Evolutionary conservation across 2,888 invertebrate species (phyloP).

Genomic region (Drosophila mettleri): DNA sequence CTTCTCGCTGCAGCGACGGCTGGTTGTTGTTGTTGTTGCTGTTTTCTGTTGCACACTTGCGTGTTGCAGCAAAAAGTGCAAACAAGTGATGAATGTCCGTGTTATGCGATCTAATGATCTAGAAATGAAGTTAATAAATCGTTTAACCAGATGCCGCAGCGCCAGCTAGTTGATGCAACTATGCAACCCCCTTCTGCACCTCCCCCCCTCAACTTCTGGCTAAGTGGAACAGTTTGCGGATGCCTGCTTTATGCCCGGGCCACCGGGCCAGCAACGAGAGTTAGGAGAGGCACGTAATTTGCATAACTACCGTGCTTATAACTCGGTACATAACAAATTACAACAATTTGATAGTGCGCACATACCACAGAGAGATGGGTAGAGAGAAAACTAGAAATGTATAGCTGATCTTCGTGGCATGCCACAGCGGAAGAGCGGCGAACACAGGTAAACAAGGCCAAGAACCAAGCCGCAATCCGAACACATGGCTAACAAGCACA

Average conservation of each 20-base stretch:
- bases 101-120: constrained; percentile 85
- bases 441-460: constrained; percentile 47
- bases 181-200: background rate
- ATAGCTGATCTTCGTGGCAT: constrained; percentile 30
- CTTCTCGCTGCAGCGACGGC: constrained; percentile 10
- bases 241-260: constrained; percentile 40
- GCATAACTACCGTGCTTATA: constrained; percentile 73
- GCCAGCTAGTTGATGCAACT: constrained; percentile 33
- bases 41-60: constrained; percentile 36
- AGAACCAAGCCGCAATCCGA: constrained; percentile 34
- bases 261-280: constrained; percentile 18
- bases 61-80: constrained; percentile 50
- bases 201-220: background rate
- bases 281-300: constrained; percentile 53
- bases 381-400: constrained; percentile 43
- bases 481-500: constrained; percentile 30
- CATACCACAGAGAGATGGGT: constrained; percentile 40
- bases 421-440: constrained; percentile 8
- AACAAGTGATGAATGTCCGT: constrained; percentile 84
- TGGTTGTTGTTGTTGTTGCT: constrained; percentile 17
- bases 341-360: constrained; percentile 67
- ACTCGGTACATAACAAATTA: constrained; percentile 73
- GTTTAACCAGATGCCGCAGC: constrained; percentile 79
- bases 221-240: constrained; percentile 48
- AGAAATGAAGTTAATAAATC: constrained; percentile 85